Evolutionary conservation across 1,140 invertebrate genomes (phyloP).

Genomic region (Cotesia glomerata): DNA sequence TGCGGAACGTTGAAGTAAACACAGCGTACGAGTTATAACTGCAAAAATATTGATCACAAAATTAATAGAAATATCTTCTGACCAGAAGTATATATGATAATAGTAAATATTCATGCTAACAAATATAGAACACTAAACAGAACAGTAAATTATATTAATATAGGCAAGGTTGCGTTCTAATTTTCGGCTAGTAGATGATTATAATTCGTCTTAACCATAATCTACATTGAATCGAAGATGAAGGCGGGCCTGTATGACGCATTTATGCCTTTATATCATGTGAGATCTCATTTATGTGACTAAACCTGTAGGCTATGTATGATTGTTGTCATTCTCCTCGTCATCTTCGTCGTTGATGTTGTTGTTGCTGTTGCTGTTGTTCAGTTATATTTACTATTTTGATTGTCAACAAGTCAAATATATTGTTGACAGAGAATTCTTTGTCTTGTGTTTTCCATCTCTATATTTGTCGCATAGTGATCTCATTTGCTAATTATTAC

Average conservation of each 20-base stretch:
- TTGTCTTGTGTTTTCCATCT: slow-evolving; percentile 1
- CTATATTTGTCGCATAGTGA: slow-evolving; percentile 1
- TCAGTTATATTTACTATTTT: not conserved
- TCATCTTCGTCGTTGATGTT: not conserved
- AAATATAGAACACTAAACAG: not conserved
- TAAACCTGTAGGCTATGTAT: not conserved
- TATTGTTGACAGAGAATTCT: not conserved
- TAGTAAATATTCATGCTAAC: too few relatives aligned
- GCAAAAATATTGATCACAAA: too few relatives aligned
- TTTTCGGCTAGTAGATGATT: not conserved
- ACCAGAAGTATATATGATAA: too few relatives aligned
- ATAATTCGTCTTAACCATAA: not conserved
- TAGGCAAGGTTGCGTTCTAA: not conserved
- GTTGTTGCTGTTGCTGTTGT: not conserved
- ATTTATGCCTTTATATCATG: not conserved
- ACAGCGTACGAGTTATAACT: too few relatives aligned
- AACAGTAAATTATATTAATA: not conserved
- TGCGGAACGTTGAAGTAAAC: too few relatives aligned
- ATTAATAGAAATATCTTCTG: too few relatives aligned
- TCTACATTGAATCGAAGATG: not conserved
- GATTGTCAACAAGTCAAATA: slow-evolving; percentile 20
- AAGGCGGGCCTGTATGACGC: not conserved
- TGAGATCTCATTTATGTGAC: not conserved
- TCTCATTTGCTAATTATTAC: slow-evolving; percentile 21
- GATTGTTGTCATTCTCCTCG: not conserved